Evolutionary conservation across 2,113 vertebrate species (phyloP), one percentile per base, ranked within the genome.

Genomic region (Carlito syrichta): DNA sequence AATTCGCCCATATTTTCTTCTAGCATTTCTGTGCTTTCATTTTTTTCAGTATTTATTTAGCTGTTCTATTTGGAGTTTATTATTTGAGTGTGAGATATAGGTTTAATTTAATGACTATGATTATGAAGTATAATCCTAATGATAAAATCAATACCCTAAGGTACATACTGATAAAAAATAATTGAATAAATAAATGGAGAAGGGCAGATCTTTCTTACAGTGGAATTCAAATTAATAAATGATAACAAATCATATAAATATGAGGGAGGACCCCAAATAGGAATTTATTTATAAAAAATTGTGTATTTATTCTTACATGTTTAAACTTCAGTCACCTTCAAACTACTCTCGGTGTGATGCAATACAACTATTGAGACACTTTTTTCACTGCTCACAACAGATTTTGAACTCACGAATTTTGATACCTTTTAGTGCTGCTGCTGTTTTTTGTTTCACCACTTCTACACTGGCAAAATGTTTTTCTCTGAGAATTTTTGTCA

Each of bases 141-240:
- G 40, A 74, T 38, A 79, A 89, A 60, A 56, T 85, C 74, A 83
- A 32, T n/a, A 87, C 38, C 17, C 43, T 27, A 19, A 20, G 77
- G 35, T 62, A 69, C 23, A 77, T 69, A 54, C 5, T 52, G 30
- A 88, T 83, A 69, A 77, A 90, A 83, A 62, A 69, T 32, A 66
- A 69, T 5, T 43, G 4, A 79, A 78, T 48, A 20, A 52, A 91
- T n/a, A 66, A 60, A 79, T 60, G 45, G 10, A 58, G 54, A 89
- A 62, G 25, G 40, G 27, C 8, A 91, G 69, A 76, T 40, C 25
- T 76, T 66, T 78, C 45, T 83, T 58, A 78, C 2, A 35, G 30
- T 43, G 77, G 9, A 87, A 74, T 74, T 87, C 17, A 73, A 69
- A 83, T 85, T 93, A 79, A 96, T 68, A 76, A 90, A 76, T n/a